Percentiles rank a stretch among this genome's conserved stretches.
Evolutionary conservation across 2,797 vertebrate species (phyloP).

Genomic region (Crenuchus spilurus): DNA sequence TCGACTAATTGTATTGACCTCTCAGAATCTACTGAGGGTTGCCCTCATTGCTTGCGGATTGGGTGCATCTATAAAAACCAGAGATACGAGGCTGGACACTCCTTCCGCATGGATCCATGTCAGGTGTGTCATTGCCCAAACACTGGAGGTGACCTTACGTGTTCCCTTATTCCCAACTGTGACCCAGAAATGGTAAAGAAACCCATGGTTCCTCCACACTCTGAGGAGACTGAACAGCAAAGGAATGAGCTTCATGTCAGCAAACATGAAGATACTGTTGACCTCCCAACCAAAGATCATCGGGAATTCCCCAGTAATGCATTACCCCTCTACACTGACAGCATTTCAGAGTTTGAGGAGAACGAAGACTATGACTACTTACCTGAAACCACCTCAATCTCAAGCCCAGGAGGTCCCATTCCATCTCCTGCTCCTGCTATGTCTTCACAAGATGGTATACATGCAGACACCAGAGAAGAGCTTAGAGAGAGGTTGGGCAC

Average conservation of each 20-base stretch:
- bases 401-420: slow-evolving; percentile 53
- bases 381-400: slow-evolving; percentile 51
- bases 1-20: slow-evolving; percentile 89
- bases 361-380: slow-evolving; percentile 73
- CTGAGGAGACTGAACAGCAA: slow-evolving; percentile 72
- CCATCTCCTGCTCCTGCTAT: slow-evolving; percentile 59
- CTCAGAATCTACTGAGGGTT: slow-evolving; percentile 81
- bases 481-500: slow-evolving; percentile 52
- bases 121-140: slow-evolving; percentile 92
- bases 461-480: slow-evolving; percentile 60
- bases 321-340: slow-evolving; percentile 46
- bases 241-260: slow-evolving; percentile 76
- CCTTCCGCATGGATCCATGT: slow-evolving; percentile 85
- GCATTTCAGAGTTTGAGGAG: slow-evolving; percentile 65
- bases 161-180: slow-evolving; percentile 86
- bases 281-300: slow-evolving; percentile 61
- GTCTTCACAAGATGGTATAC: slow-evolving; percentile 44
- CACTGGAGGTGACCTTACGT: slow-evolving; percentile 86
- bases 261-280: slow-evolving; percentile 72
- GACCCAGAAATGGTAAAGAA: slow-evolving; percentile 55
- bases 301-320: slow-evolving; percentile 45
- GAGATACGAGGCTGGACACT: slow-evolving; percentile 90
- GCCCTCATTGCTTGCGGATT: slow-evolving; percentile 82
- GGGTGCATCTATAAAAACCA: slow-evolving; percentile 83
- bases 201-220: slow-evolving; percentile 59